Percentiles rank a stretch among this genome's conserved stretches.
These are phyloP conservation scores for Molossus molossus DNA, from an alignment of 2,797 vertebrate species.

Conservation along the genomic window DNA sequence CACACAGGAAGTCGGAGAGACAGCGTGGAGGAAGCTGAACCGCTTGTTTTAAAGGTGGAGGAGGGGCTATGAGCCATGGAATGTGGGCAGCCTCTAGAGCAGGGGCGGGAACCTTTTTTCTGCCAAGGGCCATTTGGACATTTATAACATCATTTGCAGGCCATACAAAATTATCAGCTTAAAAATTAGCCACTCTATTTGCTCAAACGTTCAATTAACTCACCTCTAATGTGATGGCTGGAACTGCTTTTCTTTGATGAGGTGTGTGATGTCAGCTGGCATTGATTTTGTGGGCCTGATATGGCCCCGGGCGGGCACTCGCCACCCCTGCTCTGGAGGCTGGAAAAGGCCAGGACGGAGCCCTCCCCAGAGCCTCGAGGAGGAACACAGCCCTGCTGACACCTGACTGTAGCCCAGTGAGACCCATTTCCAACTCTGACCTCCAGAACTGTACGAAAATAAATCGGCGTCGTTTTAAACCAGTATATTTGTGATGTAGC, in stretches of 20 bases:
- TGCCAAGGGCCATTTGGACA: no score
- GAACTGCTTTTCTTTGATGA: no score
- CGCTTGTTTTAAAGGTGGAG: rapidly evolving
- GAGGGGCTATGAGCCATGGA: neutral
- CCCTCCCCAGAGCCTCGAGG: neutral
- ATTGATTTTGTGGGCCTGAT: no score
- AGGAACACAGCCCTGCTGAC: rapidly evolving
- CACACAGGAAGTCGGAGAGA: neutral
- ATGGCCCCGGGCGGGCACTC: no score
- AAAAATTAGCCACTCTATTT: no score
- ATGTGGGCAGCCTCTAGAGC: rapidly evolving
- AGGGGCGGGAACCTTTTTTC: no score
- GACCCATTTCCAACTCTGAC: neutral
- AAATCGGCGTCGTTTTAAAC: neutral
- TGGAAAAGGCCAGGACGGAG: neutral
- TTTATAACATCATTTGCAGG: no score
- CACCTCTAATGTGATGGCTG: no score
- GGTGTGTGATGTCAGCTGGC: no score
- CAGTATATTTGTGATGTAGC: neutral
- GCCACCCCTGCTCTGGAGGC: no score
- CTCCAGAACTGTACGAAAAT: neutral
- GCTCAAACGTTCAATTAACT: no score
- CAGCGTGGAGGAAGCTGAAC: neutral
- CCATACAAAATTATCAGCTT: no score
- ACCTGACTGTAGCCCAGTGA: neutral